Base-by-base conservation (phyloP, 2,113 vertebrate genomes). In the Etheostoma cragini region DNA sequence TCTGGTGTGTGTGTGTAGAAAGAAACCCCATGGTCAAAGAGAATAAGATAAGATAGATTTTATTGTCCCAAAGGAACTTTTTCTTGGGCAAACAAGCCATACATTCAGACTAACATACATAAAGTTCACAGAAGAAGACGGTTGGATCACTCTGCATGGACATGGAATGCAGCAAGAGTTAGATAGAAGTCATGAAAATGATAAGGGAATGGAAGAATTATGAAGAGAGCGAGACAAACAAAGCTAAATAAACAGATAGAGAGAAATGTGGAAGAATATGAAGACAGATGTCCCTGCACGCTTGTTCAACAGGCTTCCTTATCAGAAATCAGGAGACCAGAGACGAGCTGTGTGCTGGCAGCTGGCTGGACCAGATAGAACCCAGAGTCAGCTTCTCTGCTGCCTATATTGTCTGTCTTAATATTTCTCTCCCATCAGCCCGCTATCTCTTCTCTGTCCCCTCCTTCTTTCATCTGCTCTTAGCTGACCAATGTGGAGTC, bases 291-390 rank as follows among this genome's bases (percentile, higher is more conserved):
- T 71, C 38, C 22, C 46, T 52, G 57, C 83, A 54, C 56, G 76
- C 88, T 88, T 81, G 72, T 60, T 74, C 22, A 56, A 5, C 53
- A 64, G 65, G 12, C 65, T 57, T 77, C 56, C n/a, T 81, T 87
- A 90, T 81, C 86, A 87, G 87, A 71, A 14, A 26, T 53, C 49
- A 57, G 49, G 57, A 62, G 70, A 66, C n/a, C 7, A 19, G 38
- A 77, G 69, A 49, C 21, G 72, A 73, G 81, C 74, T 52, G 74
- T 35, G 38, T 35, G 61, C 26, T 54, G 53, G 64, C 73, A 0
- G 81, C 81, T 84, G 78, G 5, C 47, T 50, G 45, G 14, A 57
- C 58, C 3, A 81, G 81, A 87, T 84, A 84, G 26, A 65, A 16
- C 19, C 60, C 12, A 76, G 57, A 76, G 42, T 49, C 62, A 46